Conservation (phyloP, 2,888 invertebrate species). For the Coremacera marginata region DNA sequence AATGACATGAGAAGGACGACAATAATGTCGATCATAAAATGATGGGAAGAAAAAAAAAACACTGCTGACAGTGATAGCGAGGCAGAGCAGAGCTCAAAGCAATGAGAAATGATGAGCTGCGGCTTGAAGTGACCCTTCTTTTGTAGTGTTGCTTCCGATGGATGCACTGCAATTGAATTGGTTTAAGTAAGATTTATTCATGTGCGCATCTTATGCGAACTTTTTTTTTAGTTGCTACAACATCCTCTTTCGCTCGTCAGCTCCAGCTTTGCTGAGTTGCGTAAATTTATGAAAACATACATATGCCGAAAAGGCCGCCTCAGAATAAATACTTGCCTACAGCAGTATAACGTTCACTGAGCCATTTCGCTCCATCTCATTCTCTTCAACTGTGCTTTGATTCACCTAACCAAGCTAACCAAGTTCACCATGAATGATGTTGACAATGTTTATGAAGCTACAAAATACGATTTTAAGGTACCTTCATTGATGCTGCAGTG, state of each 20-base stretch:
- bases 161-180: constrained; percentile 17
- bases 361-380: background rate
- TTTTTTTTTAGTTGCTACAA: background rate
- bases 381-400: background rate
- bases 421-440: constrained; percentile 15
- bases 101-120: background rate
- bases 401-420: background rate
- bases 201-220: background rate
- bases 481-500: no score
- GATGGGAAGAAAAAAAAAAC: constrained; percentile 55
- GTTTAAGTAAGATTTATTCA: constrained; percentile 20
- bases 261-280: background rate
- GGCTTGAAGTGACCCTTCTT: background rate
- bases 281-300: constrained; percentile 5
- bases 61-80: background rate
- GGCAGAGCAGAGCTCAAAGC: no score
- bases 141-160: background rate
- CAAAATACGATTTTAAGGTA: background rate
- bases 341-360: background rate
- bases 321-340: background rate
- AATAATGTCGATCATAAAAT: constrained; percentile 65
- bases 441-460: constrained; percentile 30
- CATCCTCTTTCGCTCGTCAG: background rate
- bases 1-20: constrained; percentile 54
- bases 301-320: background rate